Evolutionary conservation across 2,888 invertebrate genomes (phyloP), one percentile per base, ranked within the genome.

Genomic region (Iselma pallidipennis): DNA sequence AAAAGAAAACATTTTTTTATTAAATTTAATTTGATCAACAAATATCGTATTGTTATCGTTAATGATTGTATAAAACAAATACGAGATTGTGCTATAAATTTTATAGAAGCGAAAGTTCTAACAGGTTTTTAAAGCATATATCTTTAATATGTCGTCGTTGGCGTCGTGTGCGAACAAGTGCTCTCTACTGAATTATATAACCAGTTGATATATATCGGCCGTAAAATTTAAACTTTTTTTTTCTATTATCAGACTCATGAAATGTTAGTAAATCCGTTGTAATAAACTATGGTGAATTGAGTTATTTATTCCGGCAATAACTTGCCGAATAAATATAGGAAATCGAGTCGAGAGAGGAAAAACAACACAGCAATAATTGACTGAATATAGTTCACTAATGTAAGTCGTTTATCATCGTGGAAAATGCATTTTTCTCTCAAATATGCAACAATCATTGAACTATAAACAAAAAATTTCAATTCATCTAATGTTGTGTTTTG

Each of bases 271-370:
- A 68, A 70, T 69, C 65, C 1, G 31, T 33, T 66, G 66, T 61
- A 65, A 68, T 68, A 66, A 65, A 67, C 59, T 62, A 65, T 53
- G 59, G 33, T 55, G 54, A 69, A 69, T 68, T 68, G 67, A 64
- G 59, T 67, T 69, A 68, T 69, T 69, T 67, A 69, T 69, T 61
- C 9, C 51, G 61, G 63, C 53, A 29, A 61, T 61, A 62, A 45
- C 31, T 55, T 55, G 49, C 16, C 16, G 33, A 52, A 53, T 57
- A 52, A 60, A 60, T 56, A 52, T 53, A 49, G 28, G 37, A 37
- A 37, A 37, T 37, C 6, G 37, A 37, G 16, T 2, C 26, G n/a
- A 16, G 37, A 37, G 37, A 16, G 14, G 37, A 37, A 37, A 37
- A 37, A 37, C 37, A 37, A 37, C 37, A 16, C 37, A 16, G 16